Base-by-base conservation (phyloP, 2,113 vertebrate species). In the Callithrix jacchus region DNA sequence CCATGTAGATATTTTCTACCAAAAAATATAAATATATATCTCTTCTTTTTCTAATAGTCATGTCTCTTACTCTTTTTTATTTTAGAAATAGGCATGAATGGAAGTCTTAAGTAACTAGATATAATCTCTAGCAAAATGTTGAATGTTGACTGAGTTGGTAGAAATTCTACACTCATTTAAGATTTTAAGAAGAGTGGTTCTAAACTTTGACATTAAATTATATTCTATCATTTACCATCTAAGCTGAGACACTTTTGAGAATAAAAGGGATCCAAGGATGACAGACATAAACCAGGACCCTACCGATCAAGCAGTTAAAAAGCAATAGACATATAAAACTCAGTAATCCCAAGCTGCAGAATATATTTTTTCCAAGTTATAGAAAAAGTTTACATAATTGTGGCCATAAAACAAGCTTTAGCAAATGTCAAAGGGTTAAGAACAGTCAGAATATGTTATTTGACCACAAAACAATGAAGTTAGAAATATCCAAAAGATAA, bases 381-480 rank as follows among this genome's bases (percentile, higher is more conserved):
- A 92, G 64, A 42, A 30, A 89, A 83, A 85, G 27, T 92, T 89
- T 76, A 81, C 8, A 82, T 45, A 94, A 68, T 25, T 86, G 4
- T 82, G 23, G 23, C 13, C 61, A 70, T 92, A 54, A 91, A 86
- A 82, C 7, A 91, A 95, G 25, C 91, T 88, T 94, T 82, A 85
- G 94, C 73, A 91, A 94, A 91, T 73, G 37, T 94, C 37, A 82
- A 93, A 61, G 9, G 32, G 21, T 5, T 58, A 7, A 91, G 94
- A 95, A 21, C 49, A 92, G 37, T 23, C 32, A 93, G 42, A 61
- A 88, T 14, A 47, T 89, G 14, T 66, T 79, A 54, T 91, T 37
- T 71, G 16, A 66, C 3, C 23, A 95, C 1, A 77, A 94, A 91
- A 89, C 20, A 96, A 95, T 90, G 45, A 93, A 93, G 70, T 81